Base-by-base conservation (phyloP, 2,888 invertebrate species). In the Diploptera punctata region DNA sequence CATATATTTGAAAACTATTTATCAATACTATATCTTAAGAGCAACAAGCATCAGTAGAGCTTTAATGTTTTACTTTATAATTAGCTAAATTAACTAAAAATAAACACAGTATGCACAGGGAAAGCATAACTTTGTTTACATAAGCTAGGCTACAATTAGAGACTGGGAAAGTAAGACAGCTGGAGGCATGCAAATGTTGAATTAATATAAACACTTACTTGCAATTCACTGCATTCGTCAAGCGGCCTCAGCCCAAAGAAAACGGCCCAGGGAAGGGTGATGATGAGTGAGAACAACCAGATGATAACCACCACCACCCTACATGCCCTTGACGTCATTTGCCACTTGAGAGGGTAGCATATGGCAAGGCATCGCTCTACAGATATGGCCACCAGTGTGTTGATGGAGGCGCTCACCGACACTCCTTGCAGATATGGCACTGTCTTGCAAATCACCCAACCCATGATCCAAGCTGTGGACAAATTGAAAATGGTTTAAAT, bases 401-500 rank as follows among this genome's bases (percentile, higher is more conserved):
- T 86, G 72, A 87, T 86, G 1, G 86, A 86, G 18, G 87, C 87
- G 75, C 85, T 85, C 21, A 87, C 87, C 4, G 86, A 85, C 9
- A 87, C 86, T 10, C 87, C 87, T 79, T 88, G 87, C 2, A 87
- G 80, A 78, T 86, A 88, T 4, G 87, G 85, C 16, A 86, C 85
- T 13, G 84, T 83, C 78, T 87, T 87, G 79, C 87, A 87, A 79
- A 87, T 84, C 74, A 86, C 82, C 76, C 83, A 81, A 1, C 87
- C 87, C 74, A 87, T 82, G 49, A 84, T 82, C 87, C 87, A 88
- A 47, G 86, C 87, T 87, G 80, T n/a, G 82, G 80, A 74, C 67
- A 70, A 75, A 19, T 18, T n/a, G n/a, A n/a, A n/a, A n/a, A n/a
- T n/a, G n/a, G n/a, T n/a, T n/a, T n/a, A n/a, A n/a, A n/a, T n/a